phyloP scores from a whole-genome alignment of 1,140 invertebrate species.

The Musca domestica region DNA sequence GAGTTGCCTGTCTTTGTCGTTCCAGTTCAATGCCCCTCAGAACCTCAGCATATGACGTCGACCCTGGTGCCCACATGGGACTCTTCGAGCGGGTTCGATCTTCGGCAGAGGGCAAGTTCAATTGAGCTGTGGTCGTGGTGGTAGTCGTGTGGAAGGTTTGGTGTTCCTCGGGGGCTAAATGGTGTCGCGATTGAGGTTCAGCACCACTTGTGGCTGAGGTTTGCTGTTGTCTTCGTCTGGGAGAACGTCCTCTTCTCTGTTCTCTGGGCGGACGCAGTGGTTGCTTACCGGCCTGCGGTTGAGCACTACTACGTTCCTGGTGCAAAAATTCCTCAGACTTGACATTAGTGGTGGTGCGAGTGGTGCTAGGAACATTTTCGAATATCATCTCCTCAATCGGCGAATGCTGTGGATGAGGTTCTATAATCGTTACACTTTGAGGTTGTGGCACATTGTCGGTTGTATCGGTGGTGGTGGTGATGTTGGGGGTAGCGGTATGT shows the following conservation, averaged over 20 bases:
- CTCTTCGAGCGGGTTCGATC: conserved; percentile 62
- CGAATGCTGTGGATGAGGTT: background rate
- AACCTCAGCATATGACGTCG: conserved; percentile 75
- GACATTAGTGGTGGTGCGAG: conserved; percentile 26
- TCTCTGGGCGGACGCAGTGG: conserved; percentile 31
- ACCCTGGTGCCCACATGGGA: conserved; percentile 70
- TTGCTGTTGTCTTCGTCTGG: conserved; percentile 33
- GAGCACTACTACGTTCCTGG: background rate
- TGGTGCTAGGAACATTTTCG: conserved; percentile 11
- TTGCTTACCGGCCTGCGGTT: conserved; percentile 14
- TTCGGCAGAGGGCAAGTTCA: conserved; percentile 38
- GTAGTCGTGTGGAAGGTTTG: conserved; percentile 22
- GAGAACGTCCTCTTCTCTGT: conserved; percentile 42
- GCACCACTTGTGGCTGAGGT: background rate
- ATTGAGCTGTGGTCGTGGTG: conserved; percentile 29
- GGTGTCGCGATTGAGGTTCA: background rate
- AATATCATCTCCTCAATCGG: background rate
- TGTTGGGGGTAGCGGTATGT: background rate
- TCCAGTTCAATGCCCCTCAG: conserved; percentile 60
- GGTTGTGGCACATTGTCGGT: conserved; percentile 2
- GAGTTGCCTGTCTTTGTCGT: conserved; percentile 35
- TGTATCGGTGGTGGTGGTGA: background rate
- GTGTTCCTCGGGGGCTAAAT: background rate
- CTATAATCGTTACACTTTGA: no score
- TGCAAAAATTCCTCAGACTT: conserved; percentile 13